phyloP scores from a whole-genome alignment of 1,140 invertebrate genomes.

The Drosophila sp. region DNA sequence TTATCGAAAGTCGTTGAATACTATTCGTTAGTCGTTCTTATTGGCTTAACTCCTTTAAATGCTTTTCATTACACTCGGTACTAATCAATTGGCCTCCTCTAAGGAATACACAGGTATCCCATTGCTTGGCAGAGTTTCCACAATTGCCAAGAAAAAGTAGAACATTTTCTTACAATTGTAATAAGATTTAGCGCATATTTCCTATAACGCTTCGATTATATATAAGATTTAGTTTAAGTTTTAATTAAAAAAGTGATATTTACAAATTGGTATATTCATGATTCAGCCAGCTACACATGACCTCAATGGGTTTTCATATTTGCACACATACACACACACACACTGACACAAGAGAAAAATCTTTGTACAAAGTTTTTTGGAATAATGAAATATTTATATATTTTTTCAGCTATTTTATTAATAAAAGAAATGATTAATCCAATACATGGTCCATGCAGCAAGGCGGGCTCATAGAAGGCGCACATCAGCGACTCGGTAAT shows the following conservation, averaged over 20 bases:
- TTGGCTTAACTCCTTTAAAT: no score
- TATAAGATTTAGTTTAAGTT: constrained; percentile 33
- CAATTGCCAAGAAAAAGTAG: constrained; percentile 23
- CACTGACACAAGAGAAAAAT: constrained; percentile 44
- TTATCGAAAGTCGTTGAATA: no score
- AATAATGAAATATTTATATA: constrained; percentile 14
- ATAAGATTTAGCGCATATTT: constrained; percentile 42
- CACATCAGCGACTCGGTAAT: constrained; percentile 78
- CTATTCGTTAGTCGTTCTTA: no score
- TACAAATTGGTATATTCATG: constrained; percentile 41
- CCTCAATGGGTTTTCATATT: constrained; percentile 63
- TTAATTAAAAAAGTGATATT: constrained; percentile 59
- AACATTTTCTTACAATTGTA: constrained; percentile 70
- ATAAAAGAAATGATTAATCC: constrained; percentile 64
- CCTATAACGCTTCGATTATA: constrained; percentile 43
- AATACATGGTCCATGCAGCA: constrained; percentile 83
- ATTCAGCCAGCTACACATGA: constrained; percentile 52
- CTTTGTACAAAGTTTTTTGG: constrained; percentile 61
- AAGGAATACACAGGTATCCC: neutral
- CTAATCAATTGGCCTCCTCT: neutral
- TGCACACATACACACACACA: constrained; percentile 20
- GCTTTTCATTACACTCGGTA: neutral
- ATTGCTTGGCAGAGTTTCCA: neutral
- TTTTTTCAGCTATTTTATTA: constrained; percentile 2
- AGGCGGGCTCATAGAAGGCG: constrained; percentile 71